phyloP scores from a whole-genome alignment of 2,888 invertebrate genomes.

The Amphiduros pacificus region DNA sequence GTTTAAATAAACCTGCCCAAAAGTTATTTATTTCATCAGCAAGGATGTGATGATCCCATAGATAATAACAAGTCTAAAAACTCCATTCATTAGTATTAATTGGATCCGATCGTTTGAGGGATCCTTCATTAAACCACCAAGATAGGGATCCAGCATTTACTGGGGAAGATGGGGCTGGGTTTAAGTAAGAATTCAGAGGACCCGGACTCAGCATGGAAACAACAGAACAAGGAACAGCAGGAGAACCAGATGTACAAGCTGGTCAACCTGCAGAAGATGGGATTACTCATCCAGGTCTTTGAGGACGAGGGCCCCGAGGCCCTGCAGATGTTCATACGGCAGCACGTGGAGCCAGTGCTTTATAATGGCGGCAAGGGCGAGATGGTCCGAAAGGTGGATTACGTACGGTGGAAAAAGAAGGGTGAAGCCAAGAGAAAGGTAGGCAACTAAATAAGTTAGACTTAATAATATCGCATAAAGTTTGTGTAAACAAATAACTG shows the following conservation, averaged over 20 bases:
- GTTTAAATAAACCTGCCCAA: too few species aligned
- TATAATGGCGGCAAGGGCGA: conserved; percentile 51
- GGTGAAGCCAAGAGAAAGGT: conserved; percentile 65
- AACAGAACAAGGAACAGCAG: conserved; percentile 50
- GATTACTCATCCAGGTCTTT: conserved; percentile 39
- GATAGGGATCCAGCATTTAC: too few species aligned
- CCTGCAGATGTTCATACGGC: conserved; percentile 40
- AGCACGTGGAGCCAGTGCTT: conserved; percentile 45
- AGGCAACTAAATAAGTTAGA: conserved; percentile 20
- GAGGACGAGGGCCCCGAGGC: conserved; percentile 42
- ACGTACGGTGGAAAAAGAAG: conserved; percentile 74
- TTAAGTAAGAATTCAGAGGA: too few species aligned
- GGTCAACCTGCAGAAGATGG: conserved; percentile 48
- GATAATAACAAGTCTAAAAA: too few species aligned
- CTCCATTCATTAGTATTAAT: too few species aligned
- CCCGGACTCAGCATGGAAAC: conserved; percentile 57
- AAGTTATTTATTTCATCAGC: too few species aligned
- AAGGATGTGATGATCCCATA: too few species aligned
- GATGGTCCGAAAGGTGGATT: conserved; percentile 42
- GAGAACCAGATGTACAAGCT: conserved; percentile 52
- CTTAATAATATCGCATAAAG: too few species aligned
- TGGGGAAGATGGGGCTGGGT: too few species aligned
- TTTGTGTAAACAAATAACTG: too few species aligned
- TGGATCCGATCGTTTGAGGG: too few species aligned
- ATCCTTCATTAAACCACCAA: too few species aligned